Evolutionary conservation across 2,113 vertebrate species (phyloP).

Genomic region (Ardeotis arabs): DNA sequence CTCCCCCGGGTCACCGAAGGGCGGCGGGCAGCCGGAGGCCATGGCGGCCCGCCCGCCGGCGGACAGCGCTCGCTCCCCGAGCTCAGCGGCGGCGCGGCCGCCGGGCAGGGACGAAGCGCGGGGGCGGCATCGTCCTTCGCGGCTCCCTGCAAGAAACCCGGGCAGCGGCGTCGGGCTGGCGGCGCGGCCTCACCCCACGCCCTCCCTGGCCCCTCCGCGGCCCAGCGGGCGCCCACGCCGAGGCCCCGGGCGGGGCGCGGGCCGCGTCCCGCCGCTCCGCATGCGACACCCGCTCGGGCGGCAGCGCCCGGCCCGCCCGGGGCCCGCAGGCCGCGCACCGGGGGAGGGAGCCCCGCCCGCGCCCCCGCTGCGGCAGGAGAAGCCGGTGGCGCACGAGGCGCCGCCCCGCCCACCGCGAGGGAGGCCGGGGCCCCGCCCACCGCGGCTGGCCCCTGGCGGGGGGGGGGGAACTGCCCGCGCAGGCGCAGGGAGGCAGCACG

Average conservation of each 20-base stretch:
- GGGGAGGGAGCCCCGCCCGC: no score
- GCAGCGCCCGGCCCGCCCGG: not conserved
- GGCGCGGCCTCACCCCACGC: not conserved
- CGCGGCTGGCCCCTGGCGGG: no score
- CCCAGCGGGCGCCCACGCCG: no score
- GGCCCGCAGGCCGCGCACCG: no score
- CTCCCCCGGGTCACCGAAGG: slow-evolving; percentile 86
- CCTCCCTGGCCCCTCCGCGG: no score
- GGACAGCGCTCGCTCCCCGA: not conserved
- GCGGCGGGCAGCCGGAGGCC: slow-evolving; percentile 83
- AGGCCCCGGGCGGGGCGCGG: not conserved
- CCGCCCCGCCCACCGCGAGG: no score
- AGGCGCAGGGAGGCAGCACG: no score
- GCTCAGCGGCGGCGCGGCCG: not conserved
- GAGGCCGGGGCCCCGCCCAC: no score
- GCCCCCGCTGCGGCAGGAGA: no score
- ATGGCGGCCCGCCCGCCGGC: slow-evolving; percentile 59
- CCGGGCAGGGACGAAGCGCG: no score
- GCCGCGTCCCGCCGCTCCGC: not conserved
- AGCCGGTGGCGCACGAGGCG: no score
- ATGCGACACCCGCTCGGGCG: not conserved
- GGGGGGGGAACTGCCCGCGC: no score
- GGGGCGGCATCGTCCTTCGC: not conserved
- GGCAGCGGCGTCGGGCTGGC: not conserved
- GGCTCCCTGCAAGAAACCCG: not conserved